phyloP scores from a whole-genome alignment of 2,797 vertebrate species.

The Kryptopterus vitreolus region DNA sequence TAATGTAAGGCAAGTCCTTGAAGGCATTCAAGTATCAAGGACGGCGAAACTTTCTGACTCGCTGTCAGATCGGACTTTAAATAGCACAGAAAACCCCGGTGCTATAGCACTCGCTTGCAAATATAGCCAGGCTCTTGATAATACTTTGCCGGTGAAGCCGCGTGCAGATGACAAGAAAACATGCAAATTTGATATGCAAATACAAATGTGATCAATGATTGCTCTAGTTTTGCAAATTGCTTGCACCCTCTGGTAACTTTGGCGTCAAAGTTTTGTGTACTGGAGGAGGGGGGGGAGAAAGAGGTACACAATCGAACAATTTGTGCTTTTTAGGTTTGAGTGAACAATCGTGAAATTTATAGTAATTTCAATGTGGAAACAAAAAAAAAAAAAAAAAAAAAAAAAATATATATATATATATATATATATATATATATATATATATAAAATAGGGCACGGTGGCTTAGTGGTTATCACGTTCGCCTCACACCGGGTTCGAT shows the following conservation, averaged over 20 bases:
- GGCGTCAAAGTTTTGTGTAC: neutral
- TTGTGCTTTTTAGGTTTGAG: neutral
- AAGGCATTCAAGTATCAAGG: conserved; percentile 70
- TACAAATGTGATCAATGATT: conserved; percentile 37
- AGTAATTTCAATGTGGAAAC: neutral
- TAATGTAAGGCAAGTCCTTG: conserved; percentile 74
- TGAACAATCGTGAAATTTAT: neutral
- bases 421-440: no score
- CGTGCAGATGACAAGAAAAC: conserved; percentile 22
- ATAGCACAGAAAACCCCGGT: conserved; percentile 48
- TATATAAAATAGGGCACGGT: no score
- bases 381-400: neutral
- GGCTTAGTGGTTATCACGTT: no score
- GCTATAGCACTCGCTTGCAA: conserved; percentile 31
- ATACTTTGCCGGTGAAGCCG: conserved; percentile 30
- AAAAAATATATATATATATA: no score
- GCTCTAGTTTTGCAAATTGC: conserved; percentile 35
- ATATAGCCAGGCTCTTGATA: conserved; percentile 49
- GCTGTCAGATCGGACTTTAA: conserved; percentile 57
- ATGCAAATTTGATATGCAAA: conserved; percentile 40
- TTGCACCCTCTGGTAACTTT: neutral
- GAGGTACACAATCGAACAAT: neutral
- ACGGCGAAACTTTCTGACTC: conserved; percentile 64
- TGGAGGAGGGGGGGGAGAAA: neutral
- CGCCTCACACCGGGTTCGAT: no score